Base-by-base conservation (phyloP, 2,797 vertebrate genomes). In the Macroramphosus scolopax region DNA sequence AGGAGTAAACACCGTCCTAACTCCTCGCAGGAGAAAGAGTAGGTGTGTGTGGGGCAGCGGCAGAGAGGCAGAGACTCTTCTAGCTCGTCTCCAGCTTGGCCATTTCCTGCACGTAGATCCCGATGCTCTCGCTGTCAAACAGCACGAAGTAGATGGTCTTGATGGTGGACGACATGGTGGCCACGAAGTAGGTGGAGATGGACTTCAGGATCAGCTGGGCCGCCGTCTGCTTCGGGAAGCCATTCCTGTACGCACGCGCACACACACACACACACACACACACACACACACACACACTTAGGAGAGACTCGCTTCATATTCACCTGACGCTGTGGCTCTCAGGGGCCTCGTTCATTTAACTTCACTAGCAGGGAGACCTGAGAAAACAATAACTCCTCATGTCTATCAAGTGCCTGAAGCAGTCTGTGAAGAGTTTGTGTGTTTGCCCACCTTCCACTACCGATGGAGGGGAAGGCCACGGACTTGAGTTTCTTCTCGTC, bases 401-500 rank as follows among this genome's bases (percentile, higher is more conserved):
- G n/a, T n/a, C n/a, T n/a, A n/a, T n/a, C n/a, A n/a, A n/a, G n/a
- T n/a, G n/a, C n/a, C n/a, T n/a, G n/a, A n/a, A n/a, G n/a, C n/a
- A n/a, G n/a, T n/a, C n/a, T n/a, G n/a, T n/a, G n/a, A n/a, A n/a
- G n/a, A n/a, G n/a, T n/a, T n/a, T n/a, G n/a, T n/a, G n/a, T n/a
- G n/a, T n/a, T n/a, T 11, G 5, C 52, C 51, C 87, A 98, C 96
- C 94, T 93, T 78, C 96, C 96, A 0, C 96, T 98, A 50, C 95
- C 96, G 36, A 99, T 97, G 17, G 96, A 98, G 17, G 96, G 96
- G 68, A 99, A 98, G 0, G 96, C 96, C 31, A 99, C 93, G 13
- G 96, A 96, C 74, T 95, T 97, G 56, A 99, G 93, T 64, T 98
- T 98, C 89, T 98, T 96, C 54, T 99, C 95, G n/a, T 99, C 96